These are phyloP conservation scores for Parotocinclus haroldoi DNA, from an alignment of 2,797 vertebrate genomes.

Conservation along the genomic window DNA sequence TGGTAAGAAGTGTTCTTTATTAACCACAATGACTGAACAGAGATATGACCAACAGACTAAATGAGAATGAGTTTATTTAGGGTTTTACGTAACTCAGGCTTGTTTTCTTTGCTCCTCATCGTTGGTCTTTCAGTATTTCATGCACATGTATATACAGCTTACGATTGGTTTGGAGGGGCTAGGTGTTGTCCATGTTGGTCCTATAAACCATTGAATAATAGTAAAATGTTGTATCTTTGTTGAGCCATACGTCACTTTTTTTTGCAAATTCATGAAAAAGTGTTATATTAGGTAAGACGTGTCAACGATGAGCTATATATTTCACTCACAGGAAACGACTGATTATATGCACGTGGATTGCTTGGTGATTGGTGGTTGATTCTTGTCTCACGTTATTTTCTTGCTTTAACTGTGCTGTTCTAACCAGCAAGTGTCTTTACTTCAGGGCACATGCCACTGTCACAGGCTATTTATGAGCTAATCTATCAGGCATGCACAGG, in stretches of 20 bases:
- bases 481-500: conserved; percentile 53
- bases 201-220: no score
- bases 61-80: conserved; percentile 9
- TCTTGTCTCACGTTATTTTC: conserved; percentile 38
- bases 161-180: neutral
- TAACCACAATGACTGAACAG: neutral
- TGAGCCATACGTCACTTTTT: neutral
- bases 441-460: conserved; percentile 73
- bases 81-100: conserved; percentile 27
- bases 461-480: conserved; percentile 35
- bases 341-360: conserved; percentile 13
- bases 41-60: conserved; percentile 12
- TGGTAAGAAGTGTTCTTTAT: conserved; percentile 22
- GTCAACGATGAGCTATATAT: neutral
- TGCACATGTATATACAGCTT: conserved; percentile 26
- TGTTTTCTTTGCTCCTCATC: conserved; percentile 18
- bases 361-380: conserved; percentile 25
- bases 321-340: conserved; percentile 10
- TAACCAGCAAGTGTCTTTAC: conserved; percentile 94
- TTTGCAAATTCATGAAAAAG: neutral
- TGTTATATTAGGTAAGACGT: neutral
- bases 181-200: no score
- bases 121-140: conserved; percentile 19
- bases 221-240: no score
- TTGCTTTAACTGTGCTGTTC: conserved; percentile 79